Evolutionary conservation across 2,888 invertebrate genomes (phyloP).

Genomic region (Lithodes maja): DNA sequence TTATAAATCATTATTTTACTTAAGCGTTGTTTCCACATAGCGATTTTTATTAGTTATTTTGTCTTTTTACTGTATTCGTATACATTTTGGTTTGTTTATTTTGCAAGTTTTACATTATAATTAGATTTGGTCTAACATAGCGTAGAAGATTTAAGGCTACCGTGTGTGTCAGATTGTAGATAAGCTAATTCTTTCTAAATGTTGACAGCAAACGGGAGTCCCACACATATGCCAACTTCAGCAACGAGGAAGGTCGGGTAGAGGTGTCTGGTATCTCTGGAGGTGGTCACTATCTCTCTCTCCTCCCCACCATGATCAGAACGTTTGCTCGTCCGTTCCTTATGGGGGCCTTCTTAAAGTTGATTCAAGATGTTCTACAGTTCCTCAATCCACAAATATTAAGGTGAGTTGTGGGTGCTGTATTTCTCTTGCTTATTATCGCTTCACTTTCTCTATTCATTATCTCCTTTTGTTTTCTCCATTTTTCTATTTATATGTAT

Average conservation of each 20-base stretch:
- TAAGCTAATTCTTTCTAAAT: constrained; percentile 10
- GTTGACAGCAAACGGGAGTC: constrained; percentile 61
- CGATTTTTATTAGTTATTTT: too few relatives aligned
- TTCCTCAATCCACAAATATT: constrained; percentile 75
- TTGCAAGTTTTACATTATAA: neutral
- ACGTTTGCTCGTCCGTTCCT: constrained; percentile 92
- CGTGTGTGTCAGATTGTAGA: too few relatives aligned
- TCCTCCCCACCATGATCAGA: constrained; percentile 87
- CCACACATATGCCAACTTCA: constrained; percentile 63
- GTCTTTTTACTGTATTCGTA: too few relatives aligned
- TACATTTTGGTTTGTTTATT: neutral
- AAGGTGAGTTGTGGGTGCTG: constrained; percentile 62
- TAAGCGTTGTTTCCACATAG: too few relatives aligned
- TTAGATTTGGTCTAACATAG: neutral
- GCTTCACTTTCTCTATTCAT: too few relatives aligned
- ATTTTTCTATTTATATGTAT: too few relatives aligned
- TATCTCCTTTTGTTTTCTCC: too few relatives aligned
- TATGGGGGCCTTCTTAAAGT: constrained; percentile 88
- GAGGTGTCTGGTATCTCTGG: constrained; percentile 60
- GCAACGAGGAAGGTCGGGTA: constrained; percentile 55
- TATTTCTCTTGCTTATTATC: too few relatives aligned
- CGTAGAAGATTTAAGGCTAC: too few relatives aligned
- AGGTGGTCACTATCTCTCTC: constrained; percentile 78
- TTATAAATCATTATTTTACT: too few relatives aligned
- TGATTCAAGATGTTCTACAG: constrained; percentile 80